phyloP scores from a whole-genome alignment of 2,113 vertebrate species.

The Formicarius rufipectus region DNA sequence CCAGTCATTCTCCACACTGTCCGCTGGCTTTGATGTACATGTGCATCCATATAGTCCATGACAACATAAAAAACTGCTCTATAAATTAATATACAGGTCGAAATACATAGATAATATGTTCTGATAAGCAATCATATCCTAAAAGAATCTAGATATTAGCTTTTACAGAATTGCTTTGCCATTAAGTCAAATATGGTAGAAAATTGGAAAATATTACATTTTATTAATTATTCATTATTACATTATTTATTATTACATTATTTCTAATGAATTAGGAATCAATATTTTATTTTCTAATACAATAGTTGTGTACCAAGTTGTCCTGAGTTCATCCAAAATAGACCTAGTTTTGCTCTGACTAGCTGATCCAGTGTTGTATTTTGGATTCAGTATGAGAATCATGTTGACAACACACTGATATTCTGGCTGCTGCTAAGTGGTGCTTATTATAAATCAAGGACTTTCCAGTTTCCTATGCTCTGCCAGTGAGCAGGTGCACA shows the following conservation, averaged over 20 bases:
- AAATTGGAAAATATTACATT: neutral
- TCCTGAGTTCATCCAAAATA: neutral
- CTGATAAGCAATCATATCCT: constrained; percentile 24
- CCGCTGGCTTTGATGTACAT: constrained; percentile 41
- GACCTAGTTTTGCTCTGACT: neutral
- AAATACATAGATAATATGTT: constrained; percentile 17
- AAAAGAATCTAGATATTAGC: neutral
- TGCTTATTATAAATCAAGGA: neutral
- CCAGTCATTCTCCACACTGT: constrained; percentile 14
- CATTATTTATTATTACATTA: neutral
- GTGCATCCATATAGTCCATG: constrained; percentile 37
- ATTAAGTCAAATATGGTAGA: neutral
- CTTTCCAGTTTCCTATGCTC: neutral
- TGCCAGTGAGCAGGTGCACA: neutral
- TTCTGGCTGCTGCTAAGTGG: neutral
- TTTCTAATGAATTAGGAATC: neutral
- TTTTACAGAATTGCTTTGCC: neutral
- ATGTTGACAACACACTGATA: neutral
- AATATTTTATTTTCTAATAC: neutral
- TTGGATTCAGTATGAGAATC: neutral
- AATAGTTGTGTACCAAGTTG: neutral
- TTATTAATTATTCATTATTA: neutral
- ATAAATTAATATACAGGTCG: constrained; percentile 55
- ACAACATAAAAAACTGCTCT: constrained; percentile 39
- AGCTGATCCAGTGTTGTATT: neutral